Base-by-base conservation (phyloP, 2,113 vertebrate genomes). In the Amphilophus citrinellus region DNA sequence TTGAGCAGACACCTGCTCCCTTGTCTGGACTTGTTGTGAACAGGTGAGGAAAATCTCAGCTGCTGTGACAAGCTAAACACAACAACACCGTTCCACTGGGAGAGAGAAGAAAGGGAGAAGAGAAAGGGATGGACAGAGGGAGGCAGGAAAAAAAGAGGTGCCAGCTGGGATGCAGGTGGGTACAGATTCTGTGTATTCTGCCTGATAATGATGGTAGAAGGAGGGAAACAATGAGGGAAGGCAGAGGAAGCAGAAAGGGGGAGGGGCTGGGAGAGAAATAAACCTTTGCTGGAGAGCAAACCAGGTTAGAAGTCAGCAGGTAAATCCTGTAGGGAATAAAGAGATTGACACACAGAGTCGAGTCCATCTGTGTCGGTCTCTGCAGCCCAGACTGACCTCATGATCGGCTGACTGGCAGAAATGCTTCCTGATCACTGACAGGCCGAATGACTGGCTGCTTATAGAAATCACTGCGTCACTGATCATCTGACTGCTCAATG, bases 101-200 rank as follows among this genome's bases (percentile, higher is more conserved):
- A 87, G 44, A 11, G 8, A 76, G 53, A 75, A 53, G 62, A 66
- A 60, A 62, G 24, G 39, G 9, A 11, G 56, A 30, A 47, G 20
- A 58, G 32, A 75, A 50, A 53, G 10, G 18, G 76, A 61, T 0
- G 56, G 10, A 44, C 32, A 9, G 20, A 53, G 44, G 30, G 6
- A n/a, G 68, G 32, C 0, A 58, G 56, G 13, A n/a, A 37, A 53
- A 68, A 73, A n/a, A 76, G 30, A 66, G 56, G 18, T 10, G 53
- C 82, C 88, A 92, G 91, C 80, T 87, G 91, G 88, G 84, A 79
- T 82, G 81, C 85, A 92, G 90, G 89, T 87, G 89, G 77, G 82
- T n/a, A 3, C 83, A 75, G 71, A 77, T 24, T 80, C 53, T 50
- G n/a, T 44, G 68, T 24, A 77, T 71, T 81, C 66, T 78, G 66